phyloP scores from a whole-genome alignment of 2,888 invertebrate genomes.

The Nemotelus nigrinus region DNA sequence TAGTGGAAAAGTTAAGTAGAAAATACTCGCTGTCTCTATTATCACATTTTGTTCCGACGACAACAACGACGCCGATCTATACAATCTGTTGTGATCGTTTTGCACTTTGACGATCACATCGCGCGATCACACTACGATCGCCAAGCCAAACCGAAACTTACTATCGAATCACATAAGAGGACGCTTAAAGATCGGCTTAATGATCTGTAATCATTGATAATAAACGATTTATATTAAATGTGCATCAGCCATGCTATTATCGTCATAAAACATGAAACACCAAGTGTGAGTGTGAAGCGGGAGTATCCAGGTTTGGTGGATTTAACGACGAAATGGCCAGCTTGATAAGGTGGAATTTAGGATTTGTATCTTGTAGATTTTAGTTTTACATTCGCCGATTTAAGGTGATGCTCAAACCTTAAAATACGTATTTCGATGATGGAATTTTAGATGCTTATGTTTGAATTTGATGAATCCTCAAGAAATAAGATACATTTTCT shows the following conservation, averaged over 20 bases:
- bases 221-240: slow-evolving; percentile 52
- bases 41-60: slow-evolving; percentile 45
- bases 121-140: slow-evolving; percentile 1
- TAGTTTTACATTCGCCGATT: no score
- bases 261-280: slow-evolving; percentile 41
- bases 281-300: slow-evolving; percentile 40
- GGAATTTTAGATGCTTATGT: no score
- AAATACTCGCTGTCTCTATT: slow-evolving; percentile 48
- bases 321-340: background rate
- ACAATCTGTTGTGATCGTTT: slow-evolving; percentile 26
- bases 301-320: slow-evolving; percentile 14
- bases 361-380: no score
- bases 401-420: no score
- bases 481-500: no score
- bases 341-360: no score
- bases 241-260: slow-evolving; percentile 47
- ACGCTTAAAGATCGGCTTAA: slow-evolving; percentile 49
- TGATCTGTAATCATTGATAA: slow-evolving; percentile 52
- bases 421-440: no score
- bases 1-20: slow-evolving; percentile 30
- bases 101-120: slow-evolving; percentile 25
- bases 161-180: slow-evolving; percentile 38
- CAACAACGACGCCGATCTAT: slow-evolving; percentile 23
- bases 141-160: slow-evolving; percentile 13
- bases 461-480: no score